These are phyloP conservation scores for Psix sp. DNA, from an alignment of 1,140 invertebrate genomes.

Conservation along the genomic window DNA sequence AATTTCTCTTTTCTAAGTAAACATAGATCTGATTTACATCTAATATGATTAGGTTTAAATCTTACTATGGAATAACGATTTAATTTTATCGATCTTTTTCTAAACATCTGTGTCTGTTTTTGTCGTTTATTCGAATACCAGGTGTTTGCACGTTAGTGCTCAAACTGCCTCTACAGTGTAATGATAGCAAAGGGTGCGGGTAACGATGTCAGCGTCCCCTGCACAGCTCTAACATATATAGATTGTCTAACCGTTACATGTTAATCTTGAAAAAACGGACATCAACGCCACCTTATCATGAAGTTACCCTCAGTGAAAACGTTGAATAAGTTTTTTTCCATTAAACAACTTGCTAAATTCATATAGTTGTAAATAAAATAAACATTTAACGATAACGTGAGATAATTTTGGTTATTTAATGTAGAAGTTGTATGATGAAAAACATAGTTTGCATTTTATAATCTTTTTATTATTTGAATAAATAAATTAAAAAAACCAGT, in stretches of 20 bases:
- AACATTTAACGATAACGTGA: too few relatives aligned
- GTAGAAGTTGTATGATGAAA: neutral
- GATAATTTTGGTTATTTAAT: neutral
- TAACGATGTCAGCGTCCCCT: constrained; percentile 16
- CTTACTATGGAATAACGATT: too few relatives aligned
- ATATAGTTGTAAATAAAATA: too few relatives aligned
- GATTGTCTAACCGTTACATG: constrained; percentile 48
- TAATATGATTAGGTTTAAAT: too few relatives aligned
- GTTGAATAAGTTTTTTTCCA: neutral
- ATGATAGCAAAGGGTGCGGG: constrained; percentile 43
- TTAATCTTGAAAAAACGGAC: constrained; percentile 37
- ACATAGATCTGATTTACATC: too few relatives aligned
- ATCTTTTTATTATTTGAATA: too few relatives aligned
- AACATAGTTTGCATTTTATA: too few relatives aligned
- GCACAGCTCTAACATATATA: constrained; percentile 4
- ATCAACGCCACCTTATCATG: constrained; percentile 43
- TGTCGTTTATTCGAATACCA: constrained; percentile 36
- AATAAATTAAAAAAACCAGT: too few relatives aligned
- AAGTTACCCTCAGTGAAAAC: neutral
- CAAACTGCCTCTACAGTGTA: constrained; percentile 5
- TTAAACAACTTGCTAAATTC: too few relatives aligned
- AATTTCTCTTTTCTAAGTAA: too few relatives aligned
- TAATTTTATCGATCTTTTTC: constrained; percentile 33
- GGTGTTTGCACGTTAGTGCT: constrained; percentile 34
- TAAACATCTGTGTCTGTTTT: constrained; percentile 36